phyloP scores from a whole-genome alignment of 2,797 vertebrate species.

The Pangasius mekongensis region DNA sequence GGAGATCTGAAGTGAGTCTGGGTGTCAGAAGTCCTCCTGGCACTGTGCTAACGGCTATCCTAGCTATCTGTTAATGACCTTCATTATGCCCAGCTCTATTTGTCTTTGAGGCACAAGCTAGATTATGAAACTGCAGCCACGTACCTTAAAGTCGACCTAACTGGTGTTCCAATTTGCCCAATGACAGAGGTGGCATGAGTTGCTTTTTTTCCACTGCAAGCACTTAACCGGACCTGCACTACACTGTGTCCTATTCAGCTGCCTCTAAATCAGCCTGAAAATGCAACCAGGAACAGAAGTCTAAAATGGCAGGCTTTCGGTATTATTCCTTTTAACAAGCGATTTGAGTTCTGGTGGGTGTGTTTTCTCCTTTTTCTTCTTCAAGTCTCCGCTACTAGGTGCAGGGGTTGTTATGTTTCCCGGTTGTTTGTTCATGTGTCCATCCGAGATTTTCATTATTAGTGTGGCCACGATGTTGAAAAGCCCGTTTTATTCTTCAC shows the following conservation, averaged over 20 bases:
- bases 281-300: neutral
- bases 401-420: neutral
- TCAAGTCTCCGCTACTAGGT: neutral
- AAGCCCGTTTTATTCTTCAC: neutral
- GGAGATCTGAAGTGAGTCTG: conserved; percentile 29
- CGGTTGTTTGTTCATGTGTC: neutral
- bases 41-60: conserved; percentile 68
- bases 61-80: conserved; percentile 74
- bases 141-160: conserved; percentile 41
- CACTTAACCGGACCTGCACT: neutral
- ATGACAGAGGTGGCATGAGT: neutral
- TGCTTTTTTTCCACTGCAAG: neutral
- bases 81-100: conserved; percentile 73
- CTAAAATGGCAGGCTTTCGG: neutral
- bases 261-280: neutral
- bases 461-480: neutral
- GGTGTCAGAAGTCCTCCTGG: conserved; percentile 32
- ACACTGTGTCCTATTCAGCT: neutral
- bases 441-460: neutral
- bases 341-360: neutral
- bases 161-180: neutral
- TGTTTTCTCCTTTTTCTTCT: no score
- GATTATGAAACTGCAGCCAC: conserved; percentile 55
- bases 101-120: conserved; percentile 52
- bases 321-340: neutral